Conservation (phyloP, 2,113 vertebrate species). For the Pica pica region DNA sequence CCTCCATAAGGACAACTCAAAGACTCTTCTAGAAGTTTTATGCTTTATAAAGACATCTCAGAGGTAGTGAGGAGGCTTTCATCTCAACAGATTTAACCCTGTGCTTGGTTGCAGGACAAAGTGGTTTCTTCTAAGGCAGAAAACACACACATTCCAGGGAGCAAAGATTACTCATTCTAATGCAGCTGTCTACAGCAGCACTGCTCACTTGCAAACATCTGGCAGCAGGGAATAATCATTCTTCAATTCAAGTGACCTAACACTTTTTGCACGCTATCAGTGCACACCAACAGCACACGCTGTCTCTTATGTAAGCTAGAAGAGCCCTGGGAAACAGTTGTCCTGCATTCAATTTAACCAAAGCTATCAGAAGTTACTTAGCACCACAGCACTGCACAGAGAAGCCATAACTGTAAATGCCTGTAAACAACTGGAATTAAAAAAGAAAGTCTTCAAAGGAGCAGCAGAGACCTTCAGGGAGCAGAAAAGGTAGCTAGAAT, state of each 20-base stretch:
- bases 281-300: not conserved
- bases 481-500: not conserved
- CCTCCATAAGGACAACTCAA: not conserved
- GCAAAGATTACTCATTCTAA: not conserved
- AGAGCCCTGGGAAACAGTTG: not conserved
- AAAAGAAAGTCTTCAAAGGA: not conserved
- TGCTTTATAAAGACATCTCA: not conserved
- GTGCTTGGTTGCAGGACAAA: not conserved
- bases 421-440: not conserved
- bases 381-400: not conserved
- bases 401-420: not conserved
- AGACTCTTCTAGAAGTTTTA: not conserved
- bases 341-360: constrained; percentile 37
- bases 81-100: not conserved
- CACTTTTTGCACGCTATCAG: not conserved
- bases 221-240: not conserved
- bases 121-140: not conserved
- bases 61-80: not conserved
- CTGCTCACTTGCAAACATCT: not conserved
- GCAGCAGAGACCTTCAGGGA: not conserved
- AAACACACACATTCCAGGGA: not conserved
- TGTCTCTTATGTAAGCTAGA: not conserved
- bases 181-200: not conserved
- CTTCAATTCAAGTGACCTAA: not conserved
- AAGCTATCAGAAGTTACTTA: constrained; percentile 1